These are phyloP conservation scores for Loripinus fragilis DNA, from an alignment of 2,888 invertebrate genomes.

Conservation along the genomic window DNA sequence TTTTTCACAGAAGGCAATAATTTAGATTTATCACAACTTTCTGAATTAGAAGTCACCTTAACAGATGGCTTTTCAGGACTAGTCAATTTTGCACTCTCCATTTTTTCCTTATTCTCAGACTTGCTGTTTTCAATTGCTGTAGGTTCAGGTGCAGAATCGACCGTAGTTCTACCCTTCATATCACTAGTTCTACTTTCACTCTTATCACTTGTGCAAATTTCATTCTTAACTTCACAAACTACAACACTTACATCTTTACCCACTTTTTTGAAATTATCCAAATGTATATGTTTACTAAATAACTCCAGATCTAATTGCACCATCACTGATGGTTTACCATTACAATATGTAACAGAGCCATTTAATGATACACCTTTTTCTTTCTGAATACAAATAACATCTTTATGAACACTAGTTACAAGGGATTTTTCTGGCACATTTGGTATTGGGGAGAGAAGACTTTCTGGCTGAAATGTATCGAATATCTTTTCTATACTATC, in stretches of 20 bases:
- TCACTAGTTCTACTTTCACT: constrained; percentile 41
- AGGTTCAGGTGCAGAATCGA: not conserved
- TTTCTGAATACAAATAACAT: not conserved
- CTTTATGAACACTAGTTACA: constrained; percentile 4
- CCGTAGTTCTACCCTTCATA: not conserved
- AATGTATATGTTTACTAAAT: constrained; percentile 33
- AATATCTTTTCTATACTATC: constrained; percentile 46
- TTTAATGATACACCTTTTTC: constrained; percentile 37
- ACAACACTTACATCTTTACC: constrained; percentile 27
- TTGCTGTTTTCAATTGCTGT: constrained; percentile 17
- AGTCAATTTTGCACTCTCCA: constrained; percentile 1
- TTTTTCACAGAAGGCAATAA: constrained; percentile 22
- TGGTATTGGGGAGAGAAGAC: constrained; percentile 52
- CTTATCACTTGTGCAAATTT: constrained; percentile 21
- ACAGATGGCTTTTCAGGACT: not conserved
- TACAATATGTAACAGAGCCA: constrained; percentile 44
- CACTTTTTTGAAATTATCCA: constrained; percentile 26
- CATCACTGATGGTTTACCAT: constrained; percentile 56
- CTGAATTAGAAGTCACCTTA: constrained; percentile 11
- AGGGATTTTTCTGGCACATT: constrained; percentile 31
- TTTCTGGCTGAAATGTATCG: constrained; percentile 39
- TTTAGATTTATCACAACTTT: constrained; percentile 23
- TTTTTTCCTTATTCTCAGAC: not conserved
- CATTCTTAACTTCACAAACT: constrained; percentile 39
- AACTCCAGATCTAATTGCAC: constrained; percentile 58